A percentile compares a stretch with the other conserved stretches of the same genome.
phyloP scores from a whole-genome alignment of 2,888 invertebrate genomes.

The Ecliptopera silaceata region DNA sequence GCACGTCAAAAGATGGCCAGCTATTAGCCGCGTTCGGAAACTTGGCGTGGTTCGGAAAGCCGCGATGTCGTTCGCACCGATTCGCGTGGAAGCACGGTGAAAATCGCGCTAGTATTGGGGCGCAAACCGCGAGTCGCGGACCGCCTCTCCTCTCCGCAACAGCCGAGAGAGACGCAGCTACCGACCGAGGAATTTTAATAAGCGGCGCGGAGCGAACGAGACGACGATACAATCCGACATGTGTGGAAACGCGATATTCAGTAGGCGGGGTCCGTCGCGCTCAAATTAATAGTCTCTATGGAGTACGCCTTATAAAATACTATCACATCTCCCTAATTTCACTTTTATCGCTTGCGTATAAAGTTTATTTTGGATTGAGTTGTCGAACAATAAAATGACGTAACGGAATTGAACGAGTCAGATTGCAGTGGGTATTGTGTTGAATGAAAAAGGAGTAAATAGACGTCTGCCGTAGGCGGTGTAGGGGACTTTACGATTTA shows the following conservation, averaged over 20 bases:
- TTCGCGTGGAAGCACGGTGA: constrained; percentile 79
- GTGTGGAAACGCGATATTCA: constrained; percentile 79
- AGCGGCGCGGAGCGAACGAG: constrained; percentile 78
- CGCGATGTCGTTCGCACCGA: constrained; percentile 61
- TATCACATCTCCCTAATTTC: constrained; percentile 33
- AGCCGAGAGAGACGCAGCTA: constrained; percentile 76
- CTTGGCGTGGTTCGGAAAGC: constrained; percentile 55
- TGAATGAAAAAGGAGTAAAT: constrained; percentile 84
- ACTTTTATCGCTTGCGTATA: constrained; percentile 38
- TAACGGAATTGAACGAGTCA: constrained; percentile 60
- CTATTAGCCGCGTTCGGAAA: constrained; percentile 43
- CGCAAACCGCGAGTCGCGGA: constrained; percentile 61
- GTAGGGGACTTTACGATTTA: constrained; percentile 83
- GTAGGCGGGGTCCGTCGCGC: constrained; percentile 81
- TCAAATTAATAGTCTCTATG: constrained; percentile 78
- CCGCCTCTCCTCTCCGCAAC: constrained; percentile 64
- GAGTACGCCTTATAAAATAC: constrained; percentile 75
- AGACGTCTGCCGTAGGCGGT: constrained; percentile 78
- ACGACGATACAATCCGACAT: constrained; percentile 73
- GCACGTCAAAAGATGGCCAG: constrained; percentile 15
- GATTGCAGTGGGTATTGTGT: constrained; percentile 82
- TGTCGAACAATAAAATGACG: constrained; percentile 53
- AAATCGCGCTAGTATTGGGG: constrained; percentile 80
- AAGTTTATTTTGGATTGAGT: constrained; percentile 41
- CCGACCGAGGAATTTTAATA: constrained; percentile 80